These are phyloP conservation scores for Phataginus tetradactyla DNA, from an alignment of 2,797 vertebrate species.

Conservation along the genomic window DNA sequence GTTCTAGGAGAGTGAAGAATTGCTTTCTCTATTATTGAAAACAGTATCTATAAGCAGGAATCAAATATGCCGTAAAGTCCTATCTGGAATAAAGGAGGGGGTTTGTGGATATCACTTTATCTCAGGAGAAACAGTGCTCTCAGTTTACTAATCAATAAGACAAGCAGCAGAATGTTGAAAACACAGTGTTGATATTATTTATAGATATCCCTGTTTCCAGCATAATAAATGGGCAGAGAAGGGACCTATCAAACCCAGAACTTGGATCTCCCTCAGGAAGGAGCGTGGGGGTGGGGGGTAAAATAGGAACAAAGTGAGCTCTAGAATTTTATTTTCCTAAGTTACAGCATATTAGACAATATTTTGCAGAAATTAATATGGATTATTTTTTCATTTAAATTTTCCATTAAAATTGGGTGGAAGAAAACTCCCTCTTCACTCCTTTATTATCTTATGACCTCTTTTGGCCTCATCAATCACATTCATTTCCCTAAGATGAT, in stretches of 20 bases:
- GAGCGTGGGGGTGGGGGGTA: neutral
- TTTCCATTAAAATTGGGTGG: neutral
- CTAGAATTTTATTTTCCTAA: neutral
- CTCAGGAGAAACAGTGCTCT: neutral
- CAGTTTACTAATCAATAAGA: neutral
- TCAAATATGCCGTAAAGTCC: neutral
- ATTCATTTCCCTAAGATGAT: constrained; percentile 5
- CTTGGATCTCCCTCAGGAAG: neutral
- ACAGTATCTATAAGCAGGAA: neutral
- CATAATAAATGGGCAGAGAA: neutral
- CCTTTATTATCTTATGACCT: neutral
- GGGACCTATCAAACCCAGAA: neutral
- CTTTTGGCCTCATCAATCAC: neutral
- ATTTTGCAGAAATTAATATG: constrained; percentile 22
- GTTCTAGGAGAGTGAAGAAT: neutral
- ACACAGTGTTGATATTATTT: neutral
- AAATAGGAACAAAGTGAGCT: neutral
- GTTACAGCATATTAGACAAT: neutral
- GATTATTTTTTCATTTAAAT: neutral
- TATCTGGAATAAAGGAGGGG: neutral
- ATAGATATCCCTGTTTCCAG: neutral
- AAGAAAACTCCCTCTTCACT: neutral
- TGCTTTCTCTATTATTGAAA: neutral
- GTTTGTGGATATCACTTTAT: neutral
- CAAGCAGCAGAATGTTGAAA: neutral